Evolutionary conservation across 2,797 vertebrate genomes (phyloP), one percentile per base, ranked within the genome.

Genomic region (Sebastes hubbsi): DNA sequence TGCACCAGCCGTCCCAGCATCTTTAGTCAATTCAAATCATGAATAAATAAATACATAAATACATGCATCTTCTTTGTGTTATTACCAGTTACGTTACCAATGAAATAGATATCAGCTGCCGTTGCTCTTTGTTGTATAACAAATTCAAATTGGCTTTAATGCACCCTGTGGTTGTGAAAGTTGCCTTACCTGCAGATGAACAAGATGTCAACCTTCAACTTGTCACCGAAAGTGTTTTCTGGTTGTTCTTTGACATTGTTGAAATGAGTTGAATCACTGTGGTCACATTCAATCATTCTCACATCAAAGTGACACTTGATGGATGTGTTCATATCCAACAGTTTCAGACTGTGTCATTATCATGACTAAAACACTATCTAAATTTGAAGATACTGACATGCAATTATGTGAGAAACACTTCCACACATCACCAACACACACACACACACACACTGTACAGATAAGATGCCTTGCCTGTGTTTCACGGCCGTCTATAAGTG

Each of bases 401-500:
- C 30, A 80, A 56, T 89, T 62, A 85, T 81, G 82, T 83, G 80
- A 88, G 82, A 86, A 87, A 87, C 82, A 76, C 85, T 59, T 77
- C 71, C 66, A 69, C 72, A 72, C 87, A 65, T 81, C 80, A 24
- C 62, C 38, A 58, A 58, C 77, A 80, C 72, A 73, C 77, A 87
- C 84, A 75, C 84, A 75, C 71, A 70, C 74, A 76, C 69, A 77
- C 58, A 83, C 61, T 77, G 74, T 63, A 75, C 66, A 88, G 91
- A 94, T 92, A 91, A 89, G 82, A 89, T 66, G 59, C 61, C 87
- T 89, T 16, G 71, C 27, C 83, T 84, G 69, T 82, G 72, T 87
- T 91, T 86, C 63, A 14, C 42, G 36, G 77, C 80, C 63, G 84
- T 77, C 87, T 80, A 65, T 87, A 77, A 88, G 86, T 89, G 84